These are phyloP conservation scores for Tichodroma muraria DNA, from an alignment of 2,113 vertebrate species.

Conservation along the genomic window DNA sequence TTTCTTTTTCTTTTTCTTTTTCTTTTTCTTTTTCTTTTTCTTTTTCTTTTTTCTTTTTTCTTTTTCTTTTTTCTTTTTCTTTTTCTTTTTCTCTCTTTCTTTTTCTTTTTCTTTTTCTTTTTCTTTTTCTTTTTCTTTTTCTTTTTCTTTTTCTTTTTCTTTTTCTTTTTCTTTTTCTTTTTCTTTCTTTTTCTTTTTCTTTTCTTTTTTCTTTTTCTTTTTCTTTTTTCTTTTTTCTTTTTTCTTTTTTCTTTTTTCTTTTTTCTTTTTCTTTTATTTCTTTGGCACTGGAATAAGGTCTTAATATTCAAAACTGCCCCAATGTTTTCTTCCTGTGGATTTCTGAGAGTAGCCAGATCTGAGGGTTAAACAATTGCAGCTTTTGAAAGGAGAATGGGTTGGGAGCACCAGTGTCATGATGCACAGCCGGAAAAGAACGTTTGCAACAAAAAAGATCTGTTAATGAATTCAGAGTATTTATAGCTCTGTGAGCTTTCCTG, in stretches of 20 bases:
- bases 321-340: slow-evolving; percentile 43
- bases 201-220: neutral
- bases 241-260: neutral
- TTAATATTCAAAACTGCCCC: neutral
- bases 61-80: no score
- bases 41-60: neutral
- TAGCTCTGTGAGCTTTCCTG: slow-evolving; percentile 53
- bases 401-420: slow-evolving; percentile 37
- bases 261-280: neutral
- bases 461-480: slow-evolving; percentile 62
- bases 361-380: slow-evolving; percentile 41
- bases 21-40: neutral
- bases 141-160: neutral
- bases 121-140: neutral
- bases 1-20: neutral
- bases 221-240: neutral
- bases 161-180: neutral
- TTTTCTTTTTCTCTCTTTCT: no score
- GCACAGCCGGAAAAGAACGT: slow-evolving; percentile 40
- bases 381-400: slow-evolving; percentile 25
- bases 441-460: slow-evolving; percentile 48
- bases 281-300: neutral
- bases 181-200: neutral
- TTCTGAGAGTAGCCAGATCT: neutral
- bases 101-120: neutral